Base-by-base conservation (phyloP, 2,888 invertebrate genomes). In the Leptinotarsa haldemani region DNA sequence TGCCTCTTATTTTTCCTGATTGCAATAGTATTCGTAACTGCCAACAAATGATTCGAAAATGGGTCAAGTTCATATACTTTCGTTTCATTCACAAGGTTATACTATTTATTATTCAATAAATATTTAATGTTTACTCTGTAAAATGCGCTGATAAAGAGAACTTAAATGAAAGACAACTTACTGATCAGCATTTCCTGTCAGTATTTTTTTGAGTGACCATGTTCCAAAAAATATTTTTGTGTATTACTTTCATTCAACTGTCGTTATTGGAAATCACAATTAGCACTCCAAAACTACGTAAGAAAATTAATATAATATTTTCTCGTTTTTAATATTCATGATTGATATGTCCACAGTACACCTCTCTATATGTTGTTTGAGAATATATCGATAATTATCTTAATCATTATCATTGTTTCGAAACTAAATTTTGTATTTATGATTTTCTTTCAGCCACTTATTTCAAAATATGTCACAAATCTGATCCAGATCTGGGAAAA, bases 401-500 rank as follows among this genome's bases (percentile, higher is more conserved):
- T 2, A 40, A 40, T 40, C 40, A 40, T 40, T 40, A 40, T 40
- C 40, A 9, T 40, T 40, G 40, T 40, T 40, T 40, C 40, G 0
- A 40, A 40, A 9, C 9, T 2, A 40, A 40, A 2, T 40, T 40
- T 40, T 56, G 47, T 58, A 5, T 9, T 40, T 15, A 61, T n/a
- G 7, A 16, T 47, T 65, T 25, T 52, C 25, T 86, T 87, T 4
- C 84, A 94, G 94, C 94, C 40, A 85, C 89, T 7, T 94, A 91
- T 84, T 88, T 94, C 16, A 90, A 92, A 82, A 86, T 92, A 71
- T 94, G 94, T 82, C 90, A 90, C 77, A 89, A 92, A 5, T 92
- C 90, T 66, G 92, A 92, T 83, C 90, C 90, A 1, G 89, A 92
- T 20, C 82, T 94, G 61, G 90, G 90, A 82, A 88, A 88, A 1